These are phyloP conservation scores for Eustalomyia histrio DNA, from an alignment of 2,888 invertebrate genomes.

Conservation along the genomic window DNA sequence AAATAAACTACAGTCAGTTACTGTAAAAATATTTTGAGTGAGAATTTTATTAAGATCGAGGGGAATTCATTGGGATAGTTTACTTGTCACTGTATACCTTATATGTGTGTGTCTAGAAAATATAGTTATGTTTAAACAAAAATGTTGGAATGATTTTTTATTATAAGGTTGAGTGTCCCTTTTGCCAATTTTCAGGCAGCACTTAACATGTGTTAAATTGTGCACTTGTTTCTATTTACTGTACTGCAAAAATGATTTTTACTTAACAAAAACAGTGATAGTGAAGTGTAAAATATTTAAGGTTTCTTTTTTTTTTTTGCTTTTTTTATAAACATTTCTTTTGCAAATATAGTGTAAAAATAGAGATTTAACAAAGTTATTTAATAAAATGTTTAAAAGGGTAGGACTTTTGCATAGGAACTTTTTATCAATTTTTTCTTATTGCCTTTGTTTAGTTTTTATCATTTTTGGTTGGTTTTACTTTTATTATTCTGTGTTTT, in stretches of 20 bases:
- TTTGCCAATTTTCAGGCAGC: constrained; percentile 19
- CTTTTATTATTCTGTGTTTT: constrained; percentile 8
- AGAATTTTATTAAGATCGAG: no score
- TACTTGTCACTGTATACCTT: no score
- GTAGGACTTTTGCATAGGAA: no score
- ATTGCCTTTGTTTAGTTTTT: not conserved
- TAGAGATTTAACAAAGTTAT: not conserved
- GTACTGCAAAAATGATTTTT: no score
- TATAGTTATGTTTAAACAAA: not conserved
- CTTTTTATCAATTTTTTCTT: not conserved
- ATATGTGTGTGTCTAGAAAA: no score
- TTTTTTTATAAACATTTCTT: not conserved
- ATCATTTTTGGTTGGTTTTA: constrained; percentile 9
- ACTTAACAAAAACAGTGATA: not conserved
- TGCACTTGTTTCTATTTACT: constrained; percentile 5
- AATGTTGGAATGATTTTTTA: not conserved
- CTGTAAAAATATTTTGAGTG: no score
- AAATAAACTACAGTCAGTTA: no score
- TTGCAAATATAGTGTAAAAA: not conserved
- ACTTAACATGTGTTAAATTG: constrained; percentile 23
- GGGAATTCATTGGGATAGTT: no score
- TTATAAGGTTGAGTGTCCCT: not conserved
- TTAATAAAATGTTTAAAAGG: no score
- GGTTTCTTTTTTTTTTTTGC: not conserved
- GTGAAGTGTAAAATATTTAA: constrained; percentile 2